These are phyloP conservation scores for Dasysyrphus albostriatus DNA, from an alignment of 2,888 invertebrate species.

Conservation along the genomic window DNA sequence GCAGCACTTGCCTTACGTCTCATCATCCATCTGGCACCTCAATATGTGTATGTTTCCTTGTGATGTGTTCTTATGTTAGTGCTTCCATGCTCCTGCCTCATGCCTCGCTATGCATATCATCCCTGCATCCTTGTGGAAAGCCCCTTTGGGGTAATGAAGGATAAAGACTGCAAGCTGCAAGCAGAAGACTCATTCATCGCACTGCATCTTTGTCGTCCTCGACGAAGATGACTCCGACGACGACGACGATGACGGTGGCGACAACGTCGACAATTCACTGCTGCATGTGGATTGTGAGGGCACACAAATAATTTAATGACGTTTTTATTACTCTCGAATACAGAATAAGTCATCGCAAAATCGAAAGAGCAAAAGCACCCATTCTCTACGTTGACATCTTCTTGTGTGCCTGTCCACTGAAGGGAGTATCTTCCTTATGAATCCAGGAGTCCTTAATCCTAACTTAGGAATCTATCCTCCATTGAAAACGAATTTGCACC, in stretches of 20 bases:
- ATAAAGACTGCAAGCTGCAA: constrained; percentile 74
- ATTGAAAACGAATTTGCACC: constrained; percentile 69
- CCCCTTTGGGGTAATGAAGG: constrained; percentile 67
- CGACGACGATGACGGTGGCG: constrained; percentile 30
- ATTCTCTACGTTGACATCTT: constrained; percentile 19
- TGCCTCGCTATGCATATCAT: neutral
- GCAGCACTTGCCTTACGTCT: constrained; percentile 57
- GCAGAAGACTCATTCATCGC: constrained; percentile 67
- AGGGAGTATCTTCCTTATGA: constrained; percentile 45
- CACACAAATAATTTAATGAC: constrained; percentile 75
- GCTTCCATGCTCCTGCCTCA: neutral
- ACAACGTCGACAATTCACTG: constrained; percentile 67
- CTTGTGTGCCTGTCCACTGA: constrained; percentile 51
- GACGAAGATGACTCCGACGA: constrained; percentile 33
- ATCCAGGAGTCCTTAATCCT: constrained; percentile 62
- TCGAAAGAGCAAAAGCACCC: constrained; percentile 56
- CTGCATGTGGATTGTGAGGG: constrained; percentile 60
- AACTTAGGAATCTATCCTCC: constrained; percentile 55
- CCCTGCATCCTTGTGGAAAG: constrained; percentile 45
- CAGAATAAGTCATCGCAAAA: constrained; percentile 73
- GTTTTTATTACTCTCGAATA: constrained; percentile 75
- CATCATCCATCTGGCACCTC: constrained; percentile 71
- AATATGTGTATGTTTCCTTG: constrained; percentile 43
- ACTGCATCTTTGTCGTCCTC: constrained; percentile 65
- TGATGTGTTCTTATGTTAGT: neutral